A percentile compares a stretch with the other conserved stretches of the same genome.
Evolutionary conservation across 2,113 vertebrate genomes (phyloP).

Genomic region (Petroica traversi): DNA sequence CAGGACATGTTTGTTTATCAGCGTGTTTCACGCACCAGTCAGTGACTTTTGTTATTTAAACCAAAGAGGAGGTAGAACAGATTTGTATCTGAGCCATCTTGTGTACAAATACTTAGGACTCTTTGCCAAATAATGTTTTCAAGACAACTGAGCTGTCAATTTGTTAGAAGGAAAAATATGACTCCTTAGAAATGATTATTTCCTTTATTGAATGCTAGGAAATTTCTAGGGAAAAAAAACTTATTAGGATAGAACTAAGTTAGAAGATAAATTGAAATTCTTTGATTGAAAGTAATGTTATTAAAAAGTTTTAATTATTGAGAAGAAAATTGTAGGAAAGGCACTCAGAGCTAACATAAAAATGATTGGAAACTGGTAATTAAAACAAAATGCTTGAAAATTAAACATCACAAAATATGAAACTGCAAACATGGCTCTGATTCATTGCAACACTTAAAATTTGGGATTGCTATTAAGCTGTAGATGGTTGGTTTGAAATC

Average conservation of each 20-base stretch:
- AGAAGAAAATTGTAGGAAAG: constrained; percentile 49
- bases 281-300: constrained; percentile 65
- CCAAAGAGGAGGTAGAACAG: neutral
- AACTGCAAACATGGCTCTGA: constrained; percentile 10
- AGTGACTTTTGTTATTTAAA: neutral
- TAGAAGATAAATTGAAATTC: constrained; percentile 56
- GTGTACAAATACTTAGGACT: neutral
- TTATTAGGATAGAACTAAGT: constrained; percentile 50
- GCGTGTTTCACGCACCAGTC: neutral
- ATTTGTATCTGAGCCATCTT: neutral
- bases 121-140: neutral
- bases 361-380: constrained; percentile 63
- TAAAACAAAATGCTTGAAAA: constrained; percentile 64
- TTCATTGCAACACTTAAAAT: constrained; percentile 11
- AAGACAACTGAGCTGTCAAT: neutral
- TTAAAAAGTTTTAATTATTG: constrained; percentile 71
- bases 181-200: constrained; percentile 20
- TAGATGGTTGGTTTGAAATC: neutral
- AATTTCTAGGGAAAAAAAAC: constrained; percentile 27
- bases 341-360: constrained; percentile 68
- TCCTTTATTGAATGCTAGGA: constrained; percentile 17
- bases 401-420: constrained; percentile 54
- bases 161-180: neutral
- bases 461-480: neutral
- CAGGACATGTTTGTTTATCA: neutral